Conservation (phyloP, 2,888 invertebrate genomes). For the Nymphalis c-album region DNA sequence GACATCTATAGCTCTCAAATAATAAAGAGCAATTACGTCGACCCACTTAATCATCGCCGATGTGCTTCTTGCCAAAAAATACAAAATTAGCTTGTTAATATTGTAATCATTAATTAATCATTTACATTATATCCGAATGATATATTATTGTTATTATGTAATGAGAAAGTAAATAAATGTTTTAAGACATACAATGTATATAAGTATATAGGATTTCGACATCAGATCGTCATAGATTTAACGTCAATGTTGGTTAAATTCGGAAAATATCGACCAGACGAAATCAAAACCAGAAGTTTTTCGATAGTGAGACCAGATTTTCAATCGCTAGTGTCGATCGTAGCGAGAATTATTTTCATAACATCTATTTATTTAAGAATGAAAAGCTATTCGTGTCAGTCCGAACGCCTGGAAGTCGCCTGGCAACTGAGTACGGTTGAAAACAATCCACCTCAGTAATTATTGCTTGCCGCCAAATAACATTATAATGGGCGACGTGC, state of each 20-base stretch:
- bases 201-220: no score
- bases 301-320: neutral
- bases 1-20: conserved; percentile 1
- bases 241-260: neutral
- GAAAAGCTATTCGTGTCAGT: conserved; percentile 21
- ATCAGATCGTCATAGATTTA: no score
- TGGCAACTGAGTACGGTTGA: conserved; percentile 29
- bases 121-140: conserved; percentile 10
- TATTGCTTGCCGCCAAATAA: conserved; percentile 71
- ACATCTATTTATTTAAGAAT: conserved; percentile 5
- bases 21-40: conserved; percentile 2
- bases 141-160: neutral
- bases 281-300: neutral
- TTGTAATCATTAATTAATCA: conserved; percentile 21
- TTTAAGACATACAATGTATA: neutral
- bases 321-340: neutral
- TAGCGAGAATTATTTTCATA: conserved; percentile 1
- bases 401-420: conserved; percentile 25
- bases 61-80: conserved; percentile 14
- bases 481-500: conserved; percentile 70
- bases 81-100: conserved; percentile 25
- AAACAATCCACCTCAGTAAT: conserved; percentile 51
- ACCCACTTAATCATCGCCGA: conserved; percentile 18
- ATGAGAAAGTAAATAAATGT: neutral
- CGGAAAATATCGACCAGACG: neutral